Base-by-base conservation (phyloP, 2,797 vertebrate species). In the Girardinus metallicus region DNA sequence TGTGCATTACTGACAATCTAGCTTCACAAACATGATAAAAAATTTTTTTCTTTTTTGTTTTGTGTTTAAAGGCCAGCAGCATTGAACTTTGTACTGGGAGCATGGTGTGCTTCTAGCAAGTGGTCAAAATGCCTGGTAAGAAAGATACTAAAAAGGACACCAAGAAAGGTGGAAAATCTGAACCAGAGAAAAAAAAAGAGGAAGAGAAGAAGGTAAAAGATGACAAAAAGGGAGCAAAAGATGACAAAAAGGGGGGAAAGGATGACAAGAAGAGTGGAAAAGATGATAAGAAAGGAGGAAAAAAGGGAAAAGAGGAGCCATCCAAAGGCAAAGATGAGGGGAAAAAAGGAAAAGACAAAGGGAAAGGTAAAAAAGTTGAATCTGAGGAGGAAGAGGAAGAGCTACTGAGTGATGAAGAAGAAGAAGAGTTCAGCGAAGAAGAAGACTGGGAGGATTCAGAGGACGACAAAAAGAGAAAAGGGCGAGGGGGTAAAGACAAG, bases 361-460 rank as follows among this genome's bases (percentile, higher is more conserved):
- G 91, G 0, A 95, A 94, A 80, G 85, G 88, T 5, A 95, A 95
- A 86, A 98, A 97, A 85, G 96, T 94, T 15, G 97, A 97, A 86
- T 95, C 95, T 0, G 96, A 97, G 64, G 97, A 97, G 62, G 95
- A 95, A 53, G 91, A 90, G 0, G 97, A 97, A 0, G 91, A 92
- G 0, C 92, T 96, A n/a, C 79, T 96, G 3, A 95, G 92, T 0
- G 96, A 96, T 39, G 96, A 92, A 70, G 94, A 96, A 53, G 96
- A 91, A 10, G 95, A 95, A 74, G 94, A 96, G 73, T 79, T 94
- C 11, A 91, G 95, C 77, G 95, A 96, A 43, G 95, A 95, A 29
- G 94, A 95, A 3, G 95, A 96, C 1, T 92, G 87, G 0, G 95
- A 95, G 88, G 95, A 93, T 57, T 90, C 90, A 21, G 95, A 96